Percentiles rank a stretch among this genome's conserved stretches.
Evolutionary conservation across 2,797 vertebrate genomes (phyloP).

Genomic region (Caiman crocodilus): DNA sequence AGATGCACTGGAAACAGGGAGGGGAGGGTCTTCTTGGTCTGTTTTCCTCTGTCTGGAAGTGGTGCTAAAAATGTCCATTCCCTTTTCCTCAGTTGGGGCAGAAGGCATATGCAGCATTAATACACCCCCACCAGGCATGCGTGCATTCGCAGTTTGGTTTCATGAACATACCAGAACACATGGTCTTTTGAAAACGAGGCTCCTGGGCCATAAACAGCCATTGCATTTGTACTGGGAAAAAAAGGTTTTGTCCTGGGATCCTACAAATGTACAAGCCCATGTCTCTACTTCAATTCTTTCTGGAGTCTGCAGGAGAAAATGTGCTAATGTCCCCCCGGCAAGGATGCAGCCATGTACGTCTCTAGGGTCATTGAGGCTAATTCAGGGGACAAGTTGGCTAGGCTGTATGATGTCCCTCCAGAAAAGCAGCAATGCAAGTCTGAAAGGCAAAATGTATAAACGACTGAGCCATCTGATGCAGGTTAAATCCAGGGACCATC

Average conservation of each 20-base stretch:
- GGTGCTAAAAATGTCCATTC: not conserved
- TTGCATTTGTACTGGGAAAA: too few relatives aligned
- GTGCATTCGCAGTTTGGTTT: not conserved
- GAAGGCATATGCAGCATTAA: not conserved
- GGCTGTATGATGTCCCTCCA: too few relatives aligned
- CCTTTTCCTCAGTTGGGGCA: fast-evolving
- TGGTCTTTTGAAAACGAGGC: conserved; percentile 9
- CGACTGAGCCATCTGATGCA: too few relatives aligned
- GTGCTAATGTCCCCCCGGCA: not conserved
- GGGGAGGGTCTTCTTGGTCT: not conserved
- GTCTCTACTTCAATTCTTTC: not conserved
- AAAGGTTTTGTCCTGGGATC: too few relatives aligned
- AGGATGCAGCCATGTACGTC: too few relatives aligned
- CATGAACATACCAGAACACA: not conserved
- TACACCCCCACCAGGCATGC: not conserved
- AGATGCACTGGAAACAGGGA: not conserved
- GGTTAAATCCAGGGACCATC: too few relatives aligned
- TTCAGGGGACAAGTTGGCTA: too few relatives aligned
- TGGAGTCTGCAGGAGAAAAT: not conserved
- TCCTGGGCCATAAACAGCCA: not conserved
- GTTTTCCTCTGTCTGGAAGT: not conserved
- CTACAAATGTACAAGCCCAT: too few relatives aligned
- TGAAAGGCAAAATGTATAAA: too few relatives aligned
- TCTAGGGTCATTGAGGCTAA: too few relatives aligned
- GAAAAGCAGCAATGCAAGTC: too few relatives aligned